These are phyloP conservation scores for Corvus hawaiiensis DNA, from an alignment of 2,113 vertebrate species.

Conservation along the genomic window DNA sequence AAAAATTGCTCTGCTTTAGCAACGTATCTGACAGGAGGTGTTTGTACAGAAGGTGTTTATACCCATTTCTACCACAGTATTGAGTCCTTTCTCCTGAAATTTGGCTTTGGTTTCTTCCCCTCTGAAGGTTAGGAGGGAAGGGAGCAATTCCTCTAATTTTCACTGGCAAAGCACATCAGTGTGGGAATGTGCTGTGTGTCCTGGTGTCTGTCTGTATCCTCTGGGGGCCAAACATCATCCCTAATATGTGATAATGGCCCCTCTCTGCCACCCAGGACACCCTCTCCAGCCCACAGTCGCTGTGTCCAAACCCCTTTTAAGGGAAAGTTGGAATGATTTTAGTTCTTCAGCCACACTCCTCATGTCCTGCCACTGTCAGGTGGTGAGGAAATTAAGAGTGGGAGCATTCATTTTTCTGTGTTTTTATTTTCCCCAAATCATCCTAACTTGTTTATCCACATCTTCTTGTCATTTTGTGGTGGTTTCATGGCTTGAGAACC, in stretches of 20 bases:
- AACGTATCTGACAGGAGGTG: neutral
- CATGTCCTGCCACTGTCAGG: neutral
- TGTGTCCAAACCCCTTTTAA: neutral
- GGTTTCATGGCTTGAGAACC: neutral
- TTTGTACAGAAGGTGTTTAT: neutral
- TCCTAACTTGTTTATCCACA: neutral
- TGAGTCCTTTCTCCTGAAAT: neutral
- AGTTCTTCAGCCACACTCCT: neutral
- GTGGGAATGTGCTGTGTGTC: neutral
- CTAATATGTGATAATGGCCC: neutral
- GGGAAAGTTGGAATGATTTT: neutral
- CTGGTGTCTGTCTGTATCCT: neutral
- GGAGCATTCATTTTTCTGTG: neutral
- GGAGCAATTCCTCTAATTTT: neutral
- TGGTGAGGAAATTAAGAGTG: neutral
- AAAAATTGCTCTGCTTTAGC: neutral
- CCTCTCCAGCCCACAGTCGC: neutral
- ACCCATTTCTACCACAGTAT: neutral
- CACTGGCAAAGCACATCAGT: neutral
- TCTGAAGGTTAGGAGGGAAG: neutral
- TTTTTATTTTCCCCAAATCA: neutral
- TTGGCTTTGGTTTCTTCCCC: neutral
- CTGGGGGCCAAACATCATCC: rapidly evolving
- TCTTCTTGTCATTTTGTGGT: neutral
- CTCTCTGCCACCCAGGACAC: neutral